Conservation (phyloP, 2,888 invertebrate genomes). For the Cheilosia vernalis region DNA sequence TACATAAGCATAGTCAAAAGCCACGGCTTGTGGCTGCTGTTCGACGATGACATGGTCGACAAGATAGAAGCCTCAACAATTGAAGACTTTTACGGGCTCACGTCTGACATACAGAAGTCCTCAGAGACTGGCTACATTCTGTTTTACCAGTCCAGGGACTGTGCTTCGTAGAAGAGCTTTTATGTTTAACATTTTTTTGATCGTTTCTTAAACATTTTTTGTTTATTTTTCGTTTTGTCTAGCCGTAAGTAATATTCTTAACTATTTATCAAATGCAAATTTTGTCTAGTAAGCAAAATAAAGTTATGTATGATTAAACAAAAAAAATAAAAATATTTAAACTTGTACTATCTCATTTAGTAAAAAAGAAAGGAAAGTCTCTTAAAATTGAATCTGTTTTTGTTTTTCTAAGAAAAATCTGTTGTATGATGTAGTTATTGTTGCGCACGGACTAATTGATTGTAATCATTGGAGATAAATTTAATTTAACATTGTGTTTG, state of each 20-base stretch:
- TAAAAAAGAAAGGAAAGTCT: conserved; percentile 22
- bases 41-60: conserved; percentile 99
- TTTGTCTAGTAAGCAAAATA: neutral
- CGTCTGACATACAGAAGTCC: conserved; percentile 99
- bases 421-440: conserved; percentile 47
- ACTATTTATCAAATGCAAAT: conserved; percentile 23
- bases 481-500: conserved; percentile 34
- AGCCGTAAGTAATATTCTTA: conserved; percentile 6
- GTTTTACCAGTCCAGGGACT: conserved; percentile 98
- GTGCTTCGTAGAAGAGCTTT: conserved; percentile 82
- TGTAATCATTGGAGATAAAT: conserved; percentile 26
- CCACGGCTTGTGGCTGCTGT: conserved; percentile 99
- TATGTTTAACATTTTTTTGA: neutral
- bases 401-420: conserved; percentile 41
- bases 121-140: conserved; percentile 99
- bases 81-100: conserved; percentile 99
- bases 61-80: conserved; percentile 99
- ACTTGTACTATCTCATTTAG: conserved; percentile 46
- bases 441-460: conserved; percentile 36
- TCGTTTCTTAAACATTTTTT: conserved; percentile 19
- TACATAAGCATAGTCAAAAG: conserved; percentile 99
- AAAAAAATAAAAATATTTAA: conserved; percentile 11
- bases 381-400: conserved; percentile 28
- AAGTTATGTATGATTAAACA: neutral
- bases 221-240: conserved; percentile 16